phyloP scores from a whole-genome alignment of 2,797 vertebrate species.

The Hephaestus fuliginosus region DNA sequence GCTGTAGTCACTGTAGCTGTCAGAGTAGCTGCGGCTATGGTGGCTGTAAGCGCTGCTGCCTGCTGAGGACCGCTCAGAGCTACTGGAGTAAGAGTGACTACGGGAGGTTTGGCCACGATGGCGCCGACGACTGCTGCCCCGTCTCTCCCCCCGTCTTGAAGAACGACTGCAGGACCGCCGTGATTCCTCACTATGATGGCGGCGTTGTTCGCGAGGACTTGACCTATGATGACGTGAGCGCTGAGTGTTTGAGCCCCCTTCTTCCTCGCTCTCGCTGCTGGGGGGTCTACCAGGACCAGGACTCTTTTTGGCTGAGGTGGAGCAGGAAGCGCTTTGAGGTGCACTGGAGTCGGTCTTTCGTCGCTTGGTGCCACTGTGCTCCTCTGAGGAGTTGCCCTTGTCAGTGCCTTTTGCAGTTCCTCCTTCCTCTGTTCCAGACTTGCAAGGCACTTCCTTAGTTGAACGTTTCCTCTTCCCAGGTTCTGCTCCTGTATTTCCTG shows the following conservation, averaged over 20 bases:
- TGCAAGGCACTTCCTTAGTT: constrained; percentile 86
- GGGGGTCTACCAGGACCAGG: constrained; percentile 83
- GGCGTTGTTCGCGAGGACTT: constrained; percentile 82
- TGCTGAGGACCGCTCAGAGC: constrained; percentile 92
- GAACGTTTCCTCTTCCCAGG: constrained; percentile 87
- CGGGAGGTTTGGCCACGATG: constrained; percentile 87
- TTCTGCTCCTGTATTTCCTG: constrained; percentile 77
- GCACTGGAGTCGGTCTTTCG: constrained; percentile 84
- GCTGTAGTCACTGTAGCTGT: constrained; percentile 96
- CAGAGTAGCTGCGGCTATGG: constrained; percentile 92
- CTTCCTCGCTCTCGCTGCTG: constrained; percentile 94
- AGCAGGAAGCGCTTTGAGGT: constrained; percentile 83
- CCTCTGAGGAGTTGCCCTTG: constrained; percentile 84
- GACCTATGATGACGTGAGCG: constrained; percentile 89
- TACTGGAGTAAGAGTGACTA: constrained; percentile 93
- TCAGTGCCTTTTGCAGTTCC: constrained; percentile 82
- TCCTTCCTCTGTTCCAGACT: constrained; percentile 87
- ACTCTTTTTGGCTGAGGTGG: constrained; percentile 83
- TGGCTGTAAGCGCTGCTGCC: constrained; percentile 92
- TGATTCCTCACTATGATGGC: constrained; percentile 93
- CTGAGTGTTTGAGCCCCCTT: constrained; percentile 84
- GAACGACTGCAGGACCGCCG: constrained; percentile 92
- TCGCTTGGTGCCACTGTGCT: constrained; percentile 87
- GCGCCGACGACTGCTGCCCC: constrained; percentile 85
- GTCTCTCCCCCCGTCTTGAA: constrained; percentile 83